phyloP scores from a whole-genome alignment of 2,888 invertebrate genomes.

The Euplagia quadripunctaria region DNA sequence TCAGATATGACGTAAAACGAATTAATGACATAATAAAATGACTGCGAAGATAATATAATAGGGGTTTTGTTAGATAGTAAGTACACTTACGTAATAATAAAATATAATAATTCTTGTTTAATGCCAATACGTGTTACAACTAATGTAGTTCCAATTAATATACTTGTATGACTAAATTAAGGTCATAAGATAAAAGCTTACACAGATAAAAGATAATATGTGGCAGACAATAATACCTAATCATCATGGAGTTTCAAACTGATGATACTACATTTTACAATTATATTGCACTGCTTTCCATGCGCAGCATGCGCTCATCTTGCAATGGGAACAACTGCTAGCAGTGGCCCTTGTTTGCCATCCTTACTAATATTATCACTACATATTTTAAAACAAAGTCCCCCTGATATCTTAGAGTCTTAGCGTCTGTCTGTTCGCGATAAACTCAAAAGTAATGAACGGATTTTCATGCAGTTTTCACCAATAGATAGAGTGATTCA shows the following conservation, averaged over 20 bases:
- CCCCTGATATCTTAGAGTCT: too few species aligned
- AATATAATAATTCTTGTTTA: neutral
- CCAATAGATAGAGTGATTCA: too few species aligned
- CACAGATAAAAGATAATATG: neutral
- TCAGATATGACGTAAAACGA: neutral
- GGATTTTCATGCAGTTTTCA: too few species aligned
- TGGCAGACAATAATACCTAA: neutral
- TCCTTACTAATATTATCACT: too few species aligned
- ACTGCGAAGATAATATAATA: neutral
- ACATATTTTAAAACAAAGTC: too few species aligned
- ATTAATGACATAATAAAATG: neutral
- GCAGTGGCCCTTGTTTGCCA: too few species aligned
- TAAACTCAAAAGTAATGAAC: too few species aligned
- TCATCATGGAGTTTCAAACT: neutral
- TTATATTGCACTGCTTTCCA: neutral
- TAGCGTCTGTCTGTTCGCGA: too few species aligned
- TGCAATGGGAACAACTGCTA: too few species aligned
- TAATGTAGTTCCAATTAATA: neutral
- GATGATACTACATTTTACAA: neutral
- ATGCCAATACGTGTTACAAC: neutral
- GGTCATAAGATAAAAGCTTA: conserved; percentile 3
- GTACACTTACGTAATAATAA: neutral
- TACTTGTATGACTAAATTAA: neutral
- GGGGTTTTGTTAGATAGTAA: neutral
- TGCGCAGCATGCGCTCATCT: too few species aligned